Conservation (phyloP, 2,888 invertebrate genomes). For the Camptogramma bilineatum region DNA sequence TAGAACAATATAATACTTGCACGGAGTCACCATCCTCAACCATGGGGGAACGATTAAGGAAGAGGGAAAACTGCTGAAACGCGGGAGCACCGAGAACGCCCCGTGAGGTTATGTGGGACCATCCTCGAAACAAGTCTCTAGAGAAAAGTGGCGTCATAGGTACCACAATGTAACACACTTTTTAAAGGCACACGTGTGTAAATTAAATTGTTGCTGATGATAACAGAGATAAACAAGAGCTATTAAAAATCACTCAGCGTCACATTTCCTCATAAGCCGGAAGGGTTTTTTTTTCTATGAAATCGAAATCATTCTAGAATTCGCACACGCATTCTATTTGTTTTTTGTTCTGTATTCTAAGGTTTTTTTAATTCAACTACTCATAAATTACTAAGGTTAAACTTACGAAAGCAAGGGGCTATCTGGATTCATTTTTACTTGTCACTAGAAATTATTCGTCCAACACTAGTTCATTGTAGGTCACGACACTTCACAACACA, state of each 20-base stretch:
- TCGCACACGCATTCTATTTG: too few relatives aligned
- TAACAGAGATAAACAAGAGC: not conserved
- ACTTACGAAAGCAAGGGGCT: conserved; percentile 73
- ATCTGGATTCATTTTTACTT: conserved; percentile 61
- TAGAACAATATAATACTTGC: too few relatives aligned
- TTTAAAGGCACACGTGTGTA: conserved; percentile 5
- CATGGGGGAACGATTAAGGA: too few relatives aligned
- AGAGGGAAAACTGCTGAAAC: too few relatives aligned
- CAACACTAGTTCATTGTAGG: conserved; percentile 31
- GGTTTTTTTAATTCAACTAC: not conserved
- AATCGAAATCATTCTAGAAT: too few relatives aligned
- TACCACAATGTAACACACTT: too few relatives aligned
- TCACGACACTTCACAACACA: conserved; percentile 31
- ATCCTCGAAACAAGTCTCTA: too few relatives aligned
- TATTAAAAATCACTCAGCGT: conserved; percentile 1
- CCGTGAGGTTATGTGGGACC: too few relatives aligned
- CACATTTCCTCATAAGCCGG: not conserved
- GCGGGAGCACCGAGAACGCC: too few relatives aligned
- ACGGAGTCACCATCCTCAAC: too few relatives aligned
- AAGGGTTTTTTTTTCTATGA: too few relatives aligned
- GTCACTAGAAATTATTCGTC: conserved; percentile 3
- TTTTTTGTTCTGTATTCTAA: not conserved
- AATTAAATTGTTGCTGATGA: conserved; percentile 5
- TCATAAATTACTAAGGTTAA: conserved; percentile 1
- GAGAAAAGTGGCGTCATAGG: too few relatives aligned